Conservation (phyloP, 2,113 vertebrate species). For the Lepus europaeus region DNA sequence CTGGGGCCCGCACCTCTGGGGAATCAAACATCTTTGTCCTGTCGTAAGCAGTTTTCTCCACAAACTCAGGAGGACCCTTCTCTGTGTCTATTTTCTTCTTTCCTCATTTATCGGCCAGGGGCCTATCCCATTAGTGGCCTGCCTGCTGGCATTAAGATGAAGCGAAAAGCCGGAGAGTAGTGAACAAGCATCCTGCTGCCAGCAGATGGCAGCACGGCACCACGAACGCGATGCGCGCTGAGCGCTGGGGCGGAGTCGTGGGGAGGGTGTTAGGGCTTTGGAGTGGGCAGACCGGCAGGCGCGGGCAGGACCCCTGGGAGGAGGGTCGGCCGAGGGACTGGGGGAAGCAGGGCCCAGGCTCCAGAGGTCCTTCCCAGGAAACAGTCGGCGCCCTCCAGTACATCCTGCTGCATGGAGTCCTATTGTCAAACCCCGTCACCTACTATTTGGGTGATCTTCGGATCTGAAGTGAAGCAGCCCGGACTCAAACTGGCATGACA, state of each 20-base stretch:
- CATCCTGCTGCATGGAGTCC: background rate
- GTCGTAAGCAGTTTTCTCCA: background rate
- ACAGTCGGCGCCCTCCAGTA: background rate
- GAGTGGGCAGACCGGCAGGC: too few relatives aligned
- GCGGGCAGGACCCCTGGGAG: background rate
- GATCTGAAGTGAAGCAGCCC: background rate
- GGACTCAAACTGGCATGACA: too few relatives aligned
- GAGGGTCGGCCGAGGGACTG: background rate
- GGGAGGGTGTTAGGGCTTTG: background rate
- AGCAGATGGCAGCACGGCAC: conserved; percentile 63
- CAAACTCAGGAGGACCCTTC: background rate
- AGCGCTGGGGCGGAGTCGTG: background rate
- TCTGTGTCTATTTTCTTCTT: background rate
- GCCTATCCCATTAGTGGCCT: background rate
- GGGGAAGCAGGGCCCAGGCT: background rate
- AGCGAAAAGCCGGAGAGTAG: background rate
- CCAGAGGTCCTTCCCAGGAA: too few relatives aligned
- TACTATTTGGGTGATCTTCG: background rate
- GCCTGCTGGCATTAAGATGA: background rate
- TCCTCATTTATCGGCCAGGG: background rate
- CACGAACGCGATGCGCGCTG: rapidly evolving
- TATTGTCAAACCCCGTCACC: background rate
- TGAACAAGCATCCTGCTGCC: background rate
- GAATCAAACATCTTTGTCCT: background rate
- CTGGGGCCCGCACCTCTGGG: background rate